Evolutionary conservation across 2,113 vertebrate genomes (phyloP), one percentile per base, ranked within the genome.

Genomic region (Uria aalge): DNA sequence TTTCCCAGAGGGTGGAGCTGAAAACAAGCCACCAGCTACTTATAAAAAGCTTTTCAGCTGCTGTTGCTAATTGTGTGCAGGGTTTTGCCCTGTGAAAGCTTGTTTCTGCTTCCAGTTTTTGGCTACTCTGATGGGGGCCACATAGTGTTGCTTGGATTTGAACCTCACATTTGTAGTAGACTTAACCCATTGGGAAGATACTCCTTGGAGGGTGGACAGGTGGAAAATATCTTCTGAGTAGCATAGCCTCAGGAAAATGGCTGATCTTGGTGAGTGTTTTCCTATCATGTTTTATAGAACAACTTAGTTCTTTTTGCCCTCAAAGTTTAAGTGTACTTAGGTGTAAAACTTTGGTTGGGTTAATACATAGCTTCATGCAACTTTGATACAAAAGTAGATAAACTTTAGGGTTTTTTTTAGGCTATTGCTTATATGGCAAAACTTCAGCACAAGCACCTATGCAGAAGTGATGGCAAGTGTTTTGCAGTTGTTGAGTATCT

Each of bases 61-160:
- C 26, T 23, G 1, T 3, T 17, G 15, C 1, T 3, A 8, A 3
- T 6, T 30, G 36, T 5, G 3, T 30, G 38, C 0, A 22, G 62
- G 56, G 1, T 19, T 75, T 36, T 71, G 15, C 0, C 7, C 11
- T 15, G 41, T 47, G 18, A 21, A 0, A 12, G 6, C 5, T 67
- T 87, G n/a, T 3, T 45, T 21, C 47, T 59, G 26, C 3, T 30
- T 45, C 29, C 2, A 15, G 40, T 34, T 32, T 62, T 36, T 69
- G 12, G 24, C 7, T 67, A 0, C 9, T 72, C 10, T 9, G 6
- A 18, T 20, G 14, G 30, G 20, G 71, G 3, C 2, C 1, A 9
- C 0, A 1, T 0, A 8, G 23, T 2, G 16, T 53, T 69, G 34
- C 15, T 9, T 56, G 78, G 15, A 52, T 64, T 74, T 74, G 40